A percentile compares a stretch with the other conserved stretches of the same genome.
Evolutionary conservation across 2,113 vertebrate species (phyloP).

Genomic region (Petrocephalus zakoni): DNA sequence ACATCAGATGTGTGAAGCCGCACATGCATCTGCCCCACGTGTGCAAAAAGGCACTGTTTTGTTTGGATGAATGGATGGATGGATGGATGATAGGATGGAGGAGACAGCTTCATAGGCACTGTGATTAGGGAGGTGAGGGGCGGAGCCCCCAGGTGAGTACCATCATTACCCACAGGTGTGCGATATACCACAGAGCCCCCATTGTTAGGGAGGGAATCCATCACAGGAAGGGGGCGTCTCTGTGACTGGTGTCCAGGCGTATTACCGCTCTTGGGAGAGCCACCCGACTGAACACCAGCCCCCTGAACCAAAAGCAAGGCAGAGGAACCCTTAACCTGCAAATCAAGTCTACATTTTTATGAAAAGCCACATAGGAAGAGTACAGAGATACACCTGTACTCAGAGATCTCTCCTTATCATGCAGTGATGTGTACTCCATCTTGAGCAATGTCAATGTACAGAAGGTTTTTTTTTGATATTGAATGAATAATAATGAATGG

Average conservation of each 20-base stretch:
- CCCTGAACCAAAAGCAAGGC: neutral
- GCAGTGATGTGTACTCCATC: neutral
- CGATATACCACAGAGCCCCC: neutral
- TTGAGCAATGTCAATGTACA: neutral
- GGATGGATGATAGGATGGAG: neutral
- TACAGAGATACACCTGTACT: neutral
- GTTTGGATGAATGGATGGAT: neutral
- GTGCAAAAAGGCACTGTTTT: neutral
- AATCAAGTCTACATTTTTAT: neutral
- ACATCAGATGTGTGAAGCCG: neutral
- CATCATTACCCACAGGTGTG: conserved; percentile 6
- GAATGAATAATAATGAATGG: too few relatives aligned
- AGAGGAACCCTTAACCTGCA: neutral
- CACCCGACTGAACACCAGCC: neutral
- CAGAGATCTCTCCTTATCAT: neutral
- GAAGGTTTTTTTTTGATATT: too few relatives aligned
- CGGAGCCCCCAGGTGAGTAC: neutral
- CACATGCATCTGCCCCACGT: neutral
- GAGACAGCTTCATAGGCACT: neutral
- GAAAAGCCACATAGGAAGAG: neutral
- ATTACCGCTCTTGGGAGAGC: neutral
- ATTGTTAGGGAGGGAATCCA: neutral
- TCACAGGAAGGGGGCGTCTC: neutral
- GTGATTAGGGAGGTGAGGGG: neutral
- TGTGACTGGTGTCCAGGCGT: neutral